Base-by-base conservation (phyloP, 2,888 invertebrate genomes). In the Dicyrtoma fusca region DNA sequence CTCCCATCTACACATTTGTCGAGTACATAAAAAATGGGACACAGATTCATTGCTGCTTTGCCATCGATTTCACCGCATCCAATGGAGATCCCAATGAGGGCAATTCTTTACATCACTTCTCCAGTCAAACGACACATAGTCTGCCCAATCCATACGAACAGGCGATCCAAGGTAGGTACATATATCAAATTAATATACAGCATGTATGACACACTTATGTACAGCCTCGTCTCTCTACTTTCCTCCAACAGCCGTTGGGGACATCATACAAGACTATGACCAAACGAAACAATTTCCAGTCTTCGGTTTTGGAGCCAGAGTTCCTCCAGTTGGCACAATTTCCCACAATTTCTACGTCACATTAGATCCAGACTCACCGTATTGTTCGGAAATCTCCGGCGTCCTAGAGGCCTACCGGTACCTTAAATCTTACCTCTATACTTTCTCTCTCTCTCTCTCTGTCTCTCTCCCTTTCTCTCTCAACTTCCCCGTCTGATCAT, bases 21-120 rank as follows among this genome's bases (percentile, higher is more conserved):
- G 88, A 88, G 80, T 88, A 86, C 80, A 85, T 88, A 64, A 84
- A 84, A 74, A 85, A 85, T 65, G 87, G 88, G 21, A 85, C 84
- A 23, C 84, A 86, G 75, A 82, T 86, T 47, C 83, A 85, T 78
- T 85, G 85, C 78, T 84, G 85, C 21, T 82, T 86, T 75, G 85
- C 85, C 55, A 85, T 86, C 74, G 86, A 86, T 81, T 64, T 75
- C 51, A 75, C 75, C 4, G 72, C 73, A 17, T 68, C 71, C 3
- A 76, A 77, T 81, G 85, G 85, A 42, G 83, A 84, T 76, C 85
- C 85, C 19, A 79, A 80, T 65, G 79, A 81, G 68, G 82, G 83
- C 13, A 81, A 81, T 21, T 84, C 84, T 4, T 82, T 87, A 13
- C 87, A 87, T 81, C 77, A 81, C 53, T 73, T 79, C 44, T 17